Conservation (phyloP, 1,140 invertebrate genomes). For the Chymomyza costata region DNA sequence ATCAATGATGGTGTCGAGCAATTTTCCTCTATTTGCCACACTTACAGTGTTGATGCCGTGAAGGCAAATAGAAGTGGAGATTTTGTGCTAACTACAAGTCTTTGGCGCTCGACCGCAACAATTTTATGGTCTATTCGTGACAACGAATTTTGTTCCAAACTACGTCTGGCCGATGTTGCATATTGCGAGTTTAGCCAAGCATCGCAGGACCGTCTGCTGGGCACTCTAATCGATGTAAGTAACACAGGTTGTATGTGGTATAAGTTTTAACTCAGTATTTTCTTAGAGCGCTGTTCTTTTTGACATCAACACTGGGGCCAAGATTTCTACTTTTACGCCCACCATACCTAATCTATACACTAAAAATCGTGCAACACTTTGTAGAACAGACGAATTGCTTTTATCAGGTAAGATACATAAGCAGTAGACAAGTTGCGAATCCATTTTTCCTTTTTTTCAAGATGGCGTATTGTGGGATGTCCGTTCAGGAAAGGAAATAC, state of each 20-base stretch:
- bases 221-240: slow-evolving; percentile 86
- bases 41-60: slow-evolving; percentile 88
- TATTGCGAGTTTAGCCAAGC: slow-evolving; percentile 95
- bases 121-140: slow-evolving; percentile 88
- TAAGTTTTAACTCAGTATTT: too few species aligned
- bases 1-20: slow-evolving; percentile 87
- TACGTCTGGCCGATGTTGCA: slow-evolving; percentile 87
- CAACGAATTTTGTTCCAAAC: slow-evolving; percentile 83
- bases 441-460: slow-evolving; percentile 20
- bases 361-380: slow-evolving; percentile 95
- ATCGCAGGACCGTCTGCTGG: slow-evolving; percentile 89
- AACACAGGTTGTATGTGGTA: slow-evolving; percentile 67
- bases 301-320: slow-evolving; percentile 88
- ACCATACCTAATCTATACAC: slow-evolving; percentile 93
- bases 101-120: slow-evolving; percentile 88
- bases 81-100: slow-evolving; percentile 89
- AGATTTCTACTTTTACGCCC: slow-evolving; percentile 85
- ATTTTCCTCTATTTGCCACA: slow-evolving; percentile 86
- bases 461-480: slow-evolving; percentile 99
- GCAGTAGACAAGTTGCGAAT: neutral
- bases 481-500: slow-evolving; percentile 88
- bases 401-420: slow-evolving; percentile 80
- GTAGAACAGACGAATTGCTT: slow-evolving; percentile 94
- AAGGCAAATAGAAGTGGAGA: slow-evolving; percentile 81
- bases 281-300: slow-evolving; percentile 84